Evolutionary conservation across 2,888 invertebrate genomes (phyloP).

Genomic region (Eilema griseolum): DNA sequence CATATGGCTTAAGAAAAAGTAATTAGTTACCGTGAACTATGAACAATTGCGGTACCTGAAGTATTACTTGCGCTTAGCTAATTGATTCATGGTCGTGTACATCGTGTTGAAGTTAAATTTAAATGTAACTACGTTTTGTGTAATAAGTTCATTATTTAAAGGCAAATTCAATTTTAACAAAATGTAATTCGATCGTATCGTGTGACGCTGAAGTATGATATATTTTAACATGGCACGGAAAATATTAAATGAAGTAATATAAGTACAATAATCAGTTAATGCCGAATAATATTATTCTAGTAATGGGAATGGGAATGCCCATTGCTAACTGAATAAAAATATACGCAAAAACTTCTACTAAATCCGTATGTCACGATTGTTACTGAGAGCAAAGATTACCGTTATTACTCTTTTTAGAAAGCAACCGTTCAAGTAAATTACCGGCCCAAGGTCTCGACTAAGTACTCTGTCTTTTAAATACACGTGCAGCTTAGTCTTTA

Average conservation of each 20-base stretch:
- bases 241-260: too few relatives aligned
- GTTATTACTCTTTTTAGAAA: conserved; percentile 50
- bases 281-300: too few relatives aligned
- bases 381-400: conserved; percentile 50
- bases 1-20: too few relatives aligned
- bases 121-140: too few relatives aligned
- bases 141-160: not conserved
- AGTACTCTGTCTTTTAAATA: conserved; percentile 38
- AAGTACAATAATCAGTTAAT: too few relatives aligned
- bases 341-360: not conserved
- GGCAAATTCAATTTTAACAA: not conserved
- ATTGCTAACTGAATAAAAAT: not conserved
- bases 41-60: too few relatives aligned
- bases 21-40: not conserved
- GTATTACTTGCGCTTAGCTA: too few relatives aligned
- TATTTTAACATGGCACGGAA: too few relatives aligned
- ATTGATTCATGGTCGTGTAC: not conserved
- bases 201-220: too few relatives aligned
- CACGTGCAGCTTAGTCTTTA: not conserved
- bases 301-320: too few relatives aligned
- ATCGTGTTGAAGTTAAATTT: too few relatives aligned
- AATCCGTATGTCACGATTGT: conserved; percentile 42
- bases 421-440: conserved; percentile 37
- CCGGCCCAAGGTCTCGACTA: conserved; percentile 38
- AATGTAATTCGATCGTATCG: too few relatives aligned